Percentiles rank a stretch among this genome's conserved stretches.
Conservation (phyloP, 1,140 invertebrate species). For the Drosophila sp. region DNA sequence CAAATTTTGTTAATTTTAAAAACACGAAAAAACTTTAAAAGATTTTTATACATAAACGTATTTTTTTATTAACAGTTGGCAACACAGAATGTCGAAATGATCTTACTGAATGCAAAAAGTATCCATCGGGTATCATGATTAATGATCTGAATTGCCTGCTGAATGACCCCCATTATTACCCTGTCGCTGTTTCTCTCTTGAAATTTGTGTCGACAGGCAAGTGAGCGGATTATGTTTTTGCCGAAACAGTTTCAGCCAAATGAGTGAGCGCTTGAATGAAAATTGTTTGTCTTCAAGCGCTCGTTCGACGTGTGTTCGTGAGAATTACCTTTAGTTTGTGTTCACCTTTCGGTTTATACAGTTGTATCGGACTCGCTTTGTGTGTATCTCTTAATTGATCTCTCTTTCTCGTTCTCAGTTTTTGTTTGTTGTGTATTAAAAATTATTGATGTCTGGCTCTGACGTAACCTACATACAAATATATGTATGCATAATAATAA, state of each 20-base stretch:
- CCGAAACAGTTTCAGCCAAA: slow-evolving; percentile 17
- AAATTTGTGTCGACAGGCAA: no score
- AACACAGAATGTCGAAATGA: no score
- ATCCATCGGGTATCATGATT: no score
- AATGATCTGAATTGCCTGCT: no score
- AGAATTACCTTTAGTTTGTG: slow-evolving; percentile 82
- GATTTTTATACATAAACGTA: no score
- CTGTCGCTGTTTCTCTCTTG: no score
- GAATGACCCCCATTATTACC: no score
- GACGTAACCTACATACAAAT: slow-evolving; percentile 3
- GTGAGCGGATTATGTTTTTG: no score
- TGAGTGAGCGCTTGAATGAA: slow-evolving; percentile 39
- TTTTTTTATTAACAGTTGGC: no score
- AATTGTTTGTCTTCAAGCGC: slow-evolving; percentile 57
- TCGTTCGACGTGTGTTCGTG: slow-evolving; percentile 58
- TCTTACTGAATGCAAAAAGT: no score
- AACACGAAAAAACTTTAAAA: no score
- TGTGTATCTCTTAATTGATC: neutral
- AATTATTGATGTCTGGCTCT: slow-evolving; percentile 12
- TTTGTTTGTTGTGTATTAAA: slow-evolving; percentile 29
- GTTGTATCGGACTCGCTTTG: slow-evolving; percentile 37
- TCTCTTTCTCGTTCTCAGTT: slow-evolving; percentile 16
- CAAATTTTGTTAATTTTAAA: no score
- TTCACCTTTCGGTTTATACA: slow-evolving; percentile 74
- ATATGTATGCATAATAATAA: slow-evolving; percentile 15